phyloP scores from a whole-genome alignment of 1,140 invertebrate genomes.

The Drosophila arizonae region DNA sequence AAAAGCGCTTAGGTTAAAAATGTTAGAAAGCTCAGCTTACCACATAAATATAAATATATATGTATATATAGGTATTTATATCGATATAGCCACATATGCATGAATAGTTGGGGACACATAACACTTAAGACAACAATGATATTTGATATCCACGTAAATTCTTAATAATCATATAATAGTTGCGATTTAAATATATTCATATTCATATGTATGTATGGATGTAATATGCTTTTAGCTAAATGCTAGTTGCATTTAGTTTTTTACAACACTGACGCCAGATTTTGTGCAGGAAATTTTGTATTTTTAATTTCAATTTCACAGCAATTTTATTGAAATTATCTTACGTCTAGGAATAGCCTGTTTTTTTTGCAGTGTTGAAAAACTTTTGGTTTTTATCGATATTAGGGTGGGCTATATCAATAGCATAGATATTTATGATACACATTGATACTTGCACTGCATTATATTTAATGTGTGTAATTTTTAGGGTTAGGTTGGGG shows the following conservation, averaged over 20 bases:
- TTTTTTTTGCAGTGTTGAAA: not conserved
- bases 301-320: not conserved
- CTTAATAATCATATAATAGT: constrained; percentile 50
- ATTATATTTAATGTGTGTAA: too few relatives aligned
- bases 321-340: not conserved
- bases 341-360: not conserved
- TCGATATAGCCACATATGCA: constrained; percentile 20
- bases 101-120: constrained; percentile 42
- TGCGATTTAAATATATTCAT: not conserved
- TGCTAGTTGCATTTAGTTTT: constrained; percentile 5
- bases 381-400: not conserved
- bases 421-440: too few relatives aligned
- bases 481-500: not conserved
- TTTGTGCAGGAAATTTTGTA: not conserved
- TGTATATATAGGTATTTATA: constrained; percentile 1
- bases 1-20: constrained; percentile 30
- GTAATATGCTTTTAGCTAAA: not conserved
- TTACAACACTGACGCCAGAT: constrained; percentile 5
- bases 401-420: not conserved
- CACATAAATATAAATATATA: constrained; percentile 23
- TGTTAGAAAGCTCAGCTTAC: constrained; percentile 51
- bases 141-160: constrained; percentile 79
- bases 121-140: constrained; percentile 79
- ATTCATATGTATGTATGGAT: not conserved
- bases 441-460: not conserved